phyloP scores from a whole-genome alignment of 2,888 invertebrate species.

The Eugnorisma glareosa region DNA sequence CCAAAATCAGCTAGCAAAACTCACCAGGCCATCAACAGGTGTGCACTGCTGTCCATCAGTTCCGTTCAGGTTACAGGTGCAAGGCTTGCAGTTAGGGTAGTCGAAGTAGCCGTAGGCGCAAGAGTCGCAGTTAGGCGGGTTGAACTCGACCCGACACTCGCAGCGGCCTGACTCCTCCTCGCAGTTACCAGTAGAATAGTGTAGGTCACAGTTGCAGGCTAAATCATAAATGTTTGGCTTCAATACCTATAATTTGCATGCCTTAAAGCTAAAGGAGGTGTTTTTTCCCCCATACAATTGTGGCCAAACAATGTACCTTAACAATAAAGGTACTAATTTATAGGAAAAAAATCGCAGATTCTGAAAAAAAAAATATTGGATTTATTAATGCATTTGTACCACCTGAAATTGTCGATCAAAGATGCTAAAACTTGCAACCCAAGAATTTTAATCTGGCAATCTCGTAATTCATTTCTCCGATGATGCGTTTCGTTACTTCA shows the following conservation, averaged over 20 bases:
- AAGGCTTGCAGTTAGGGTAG: slow-evolving; percentile 97
- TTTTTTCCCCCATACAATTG: no score
- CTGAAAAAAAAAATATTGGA: no score
- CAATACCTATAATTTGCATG: neutral
- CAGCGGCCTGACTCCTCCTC: slow-evolving; percentile 97
- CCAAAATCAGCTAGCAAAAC: neutral
- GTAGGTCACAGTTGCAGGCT: slow-evolving; percentile 97
- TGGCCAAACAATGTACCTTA: no score
- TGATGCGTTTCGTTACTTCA: no score
- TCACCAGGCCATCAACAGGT: slow-evolving; percentile 92
- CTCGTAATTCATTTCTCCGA: no score
- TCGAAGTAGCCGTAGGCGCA: slow-evolving; percentile 98
- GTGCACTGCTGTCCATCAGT: slow-evolving; percentile 97
- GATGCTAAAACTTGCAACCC: no score
- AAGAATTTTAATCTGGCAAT: no score
- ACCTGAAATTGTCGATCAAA: no score
- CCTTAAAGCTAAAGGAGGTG: neutral
- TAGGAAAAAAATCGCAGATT: no score
- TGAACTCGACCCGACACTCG: slow-evolving; percentile 95
- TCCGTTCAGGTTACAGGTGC: slow-evolving; percentile 97
- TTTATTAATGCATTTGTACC: no score
- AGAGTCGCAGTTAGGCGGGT: slow-evolving; percentile 94
- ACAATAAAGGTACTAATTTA: no score
- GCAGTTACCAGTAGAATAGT: slow-evolving; percentile 98
- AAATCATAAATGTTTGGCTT: slow-evolving; percentile 55